Conservation (phyloP, 2,888 invertebrate species). For the Xanthorhoe spadicearia region DNA sequence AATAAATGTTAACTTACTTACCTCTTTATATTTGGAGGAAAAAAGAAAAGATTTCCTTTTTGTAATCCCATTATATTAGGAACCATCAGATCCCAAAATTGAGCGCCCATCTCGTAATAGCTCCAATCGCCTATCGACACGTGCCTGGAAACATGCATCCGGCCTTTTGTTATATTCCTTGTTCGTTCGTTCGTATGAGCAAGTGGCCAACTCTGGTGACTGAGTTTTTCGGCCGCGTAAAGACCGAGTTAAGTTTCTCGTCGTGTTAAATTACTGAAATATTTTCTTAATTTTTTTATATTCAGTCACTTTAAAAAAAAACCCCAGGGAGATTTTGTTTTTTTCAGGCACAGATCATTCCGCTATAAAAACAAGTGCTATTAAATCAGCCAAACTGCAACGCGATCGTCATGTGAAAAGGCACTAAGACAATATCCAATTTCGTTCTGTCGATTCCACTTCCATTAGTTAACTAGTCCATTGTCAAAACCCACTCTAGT, state of each 20-base stretch:
- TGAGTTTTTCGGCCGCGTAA: too few species aligned
- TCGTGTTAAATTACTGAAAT: too few species aligned
- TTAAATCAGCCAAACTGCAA: not conserved
- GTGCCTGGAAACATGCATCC: constrained; percentile 30
- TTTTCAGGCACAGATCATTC: not conserved
- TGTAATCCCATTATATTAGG: constrained; percentile 42
- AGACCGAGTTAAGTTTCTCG: too few species aligned
- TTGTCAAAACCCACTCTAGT: constrained; percentile 80
- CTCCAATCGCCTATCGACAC: constrained; percentile 57
- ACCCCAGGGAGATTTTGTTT: too few species aligned
- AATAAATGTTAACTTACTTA: not conserved
- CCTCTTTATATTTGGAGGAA: not conserved
- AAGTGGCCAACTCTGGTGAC: too few species aligned
- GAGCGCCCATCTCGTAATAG: constrained; percentile 52
- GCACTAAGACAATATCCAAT: constrained; percentile 66
- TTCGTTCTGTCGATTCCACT: constrained; percentile 65
- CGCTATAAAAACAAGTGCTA: not conserved
- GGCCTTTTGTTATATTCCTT: not conserved
- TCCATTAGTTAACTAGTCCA: constrained; percentile 79
- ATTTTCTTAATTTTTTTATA: too few species aligned
- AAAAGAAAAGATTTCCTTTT: constrained; percentile 20
- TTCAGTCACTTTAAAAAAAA: too few species aligned
- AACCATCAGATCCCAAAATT: constrained; percentile 49
- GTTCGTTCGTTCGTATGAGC: too few species aligned
- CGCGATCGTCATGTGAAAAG: constrained; percentile 2